Base-by-base conservation (phyloP, 2,113 vertebrate species). In the Sinosuthora webbiana region DNA sequence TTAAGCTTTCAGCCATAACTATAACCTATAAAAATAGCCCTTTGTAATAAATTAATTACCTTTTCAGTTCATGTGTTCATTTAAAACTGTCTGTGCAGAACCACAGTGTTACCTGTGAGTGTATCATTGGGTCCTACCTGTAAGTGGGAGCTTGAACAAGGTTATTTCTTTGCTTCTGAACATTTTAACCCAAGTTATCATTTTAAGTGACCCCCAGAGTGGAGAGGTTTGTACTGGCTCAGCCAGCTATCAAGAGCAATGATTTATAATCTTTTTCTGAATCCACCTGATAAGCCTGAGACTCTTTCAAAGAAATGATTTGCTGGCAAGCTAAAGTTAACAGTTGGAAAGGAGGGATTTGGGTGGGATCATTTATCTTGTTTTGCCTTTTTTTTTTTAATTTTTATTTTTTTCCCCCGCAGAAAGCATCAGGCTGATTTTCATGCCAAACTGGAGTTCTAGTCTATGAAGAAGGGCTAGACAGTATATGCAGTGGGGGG, bases 31-130 rank as follows among this genome's bases (percentile, higher is more conserved):
- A 91, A 96, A 94, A 88, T 78, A 95, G 37, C 35, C 52, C 41
- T 86, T 92, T 95, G 57, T 92, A 73, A 92, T 92, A 88, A 97
- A 92, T 94, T 93, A 97, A 95, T 97, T 95, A 92, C 63, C 47
- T 88, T 91, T 90, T 89, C 57, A 30, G 30, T 81, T 71, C 64
- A 33, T 74, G 37, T 30, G 39, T 67, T 88, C 35, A 71, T 94
- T 71, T 31, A 37, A 47, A 92, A 67, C 22, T 49, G 5, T 59
- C 41, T 92, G 56, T 44, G 30, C 31, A 83, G 56, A 85, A 73
- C 62, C 63, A 45, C 16, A 41, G 28, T 45, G 50, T 70, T 73
- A 74, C 24, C 21, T 75, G 2, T 64, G 70, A 78, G 22, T 23
- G 37, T 22, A 8, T 57, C 27, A 42, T 27, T 49, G 67, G 27